A percentile compares a stretch with the other conserved stretches of the same genome.
Conservation (phyloP, 1,140 invertebrate species). For the Drosophila mojavensis region DNA sequence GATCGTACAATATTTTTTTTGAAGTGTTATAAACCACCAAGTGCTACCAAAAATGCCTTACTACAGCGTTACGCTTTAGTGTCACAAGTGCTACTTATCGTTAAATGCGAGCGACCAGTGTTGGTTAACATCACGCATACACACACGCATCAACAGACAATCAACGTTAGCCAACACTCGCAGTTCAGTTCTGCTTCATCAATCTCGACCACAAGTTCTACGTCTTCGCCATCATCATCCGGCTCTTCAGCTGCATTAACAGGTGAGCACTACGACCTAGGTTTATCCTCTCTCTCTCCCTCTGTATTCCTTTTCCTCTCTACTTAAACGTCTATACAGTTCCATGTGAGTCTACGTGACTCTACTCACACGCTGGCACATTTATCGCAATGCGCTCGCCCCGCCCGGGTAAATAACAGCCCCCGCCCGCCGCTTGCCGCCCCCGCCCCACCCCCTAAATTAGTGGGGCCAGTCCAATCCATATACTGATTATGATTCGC, state of each 20-base stretch:
- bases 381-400: conserved; percentile 30
- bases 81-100: conserved; percentile 63
- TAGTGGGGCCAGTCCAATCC: not conserved
- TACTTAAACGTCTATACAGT: no score
- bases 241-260: conserved; percentile 31
- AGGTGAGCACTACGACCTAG: conserved; percentile 15
- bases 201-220: not conserved
- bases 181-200: not conserved
- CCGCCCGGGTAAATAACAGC: not conserved
- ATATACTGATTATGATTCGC: conserved; percentile 5
- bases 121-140: conserved; percentile 37
- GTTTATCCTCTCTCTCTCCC: not conserved
- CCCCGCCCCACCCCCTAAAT: not conserved
- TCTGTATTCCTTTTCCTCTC: not conserved
- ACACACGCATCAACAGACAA: conserved; percentile 29
- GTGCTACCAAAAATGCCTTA: conserved; percentile 75
- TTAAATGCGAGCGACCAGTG: conserved; percentile 4
- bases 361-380: conserved; percentile 35
- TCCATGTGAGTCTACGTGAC: conserved; percentile 36
- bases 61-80: conserved; percentile 76
- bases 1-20: conserved; percentile 68
- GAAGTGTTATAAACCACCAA: conserved; percentile 59
- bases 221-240: conserved; percentile 12
- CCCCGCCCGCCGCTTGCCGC: not conserved
- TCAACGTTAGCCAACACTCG: conserved; percentile 28